Evolutionary conservation across 2,888 invertebrate species (phyloP).

Genomic region (Anagyrus pseudococci): DNA sequence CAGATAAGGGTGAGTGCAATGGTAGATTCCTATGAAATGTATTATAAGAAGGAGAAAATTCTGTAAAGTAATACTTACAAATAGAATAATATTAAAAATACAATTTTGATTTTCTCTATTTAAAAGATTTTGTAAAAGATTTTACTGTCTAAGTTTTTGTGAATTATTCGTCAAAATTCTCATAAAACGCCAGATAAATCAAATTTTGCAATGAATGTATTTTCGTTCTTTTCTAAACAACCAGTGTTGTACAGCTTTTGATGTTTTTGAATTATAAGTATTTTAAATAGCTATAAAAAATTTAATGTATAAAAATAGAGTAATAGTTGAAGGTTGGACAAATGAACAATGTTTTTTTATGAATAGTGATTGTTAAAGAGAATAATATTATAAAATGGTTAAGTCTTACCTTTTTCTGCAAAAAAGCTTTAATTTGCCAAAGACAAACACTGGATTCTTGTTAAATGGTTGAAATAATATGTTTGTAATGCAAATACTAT

Average conservation of each 20-base stretch:
- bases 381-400: slow-evolving; percentile 35
- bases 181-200: slow-evolving; percentile 19
- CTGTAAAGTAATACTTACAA: slow-evolving; percentile 18
- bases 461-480: too few relatives aligned
- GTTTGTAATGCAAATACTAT: too few relatives aligned
- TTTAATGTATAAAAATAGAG: slow-evolving; percentile 2
- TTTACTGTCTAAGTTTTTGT: slow-evolving; percentile 8
- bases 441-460: too few relatives aligned
- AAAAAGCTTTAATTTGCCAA: slow-evolving; percentile 40
- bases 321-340: slow-evolving; percentile 9
- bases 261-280: slow-evolving; percentile 25
- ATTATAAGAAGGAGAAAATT: slow-evolving; percentile 2
- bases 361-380: slow-evolving; percentile 26
- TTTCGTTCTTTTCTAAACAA: slow-evolving; percentile 15
- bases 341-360: slow-evolving; percentile 20
- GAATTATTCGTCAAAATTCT: slow-evolving; percentile 15
- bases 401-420: slow-evolving; percentile 36
- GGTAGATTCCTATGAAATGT: neutral
- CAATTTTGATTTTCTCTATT: slow-evolving; percentile 9
- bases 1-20: slow-evolving; percentile 31
- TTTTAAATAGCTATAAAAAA: slow-evolving; percentile 2
- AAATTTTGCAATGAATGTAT: slow-evolving; percentile 26
- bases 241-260: slow-evolving; percentile 32
- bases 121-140: slow-evolving; percentile 12
- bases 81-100: slow-evolving; percentile 11